phyloP scores from a whole-genome alignment of 2,113 vertebrate genomes.

The Hemichromis elongatus region DNA sequence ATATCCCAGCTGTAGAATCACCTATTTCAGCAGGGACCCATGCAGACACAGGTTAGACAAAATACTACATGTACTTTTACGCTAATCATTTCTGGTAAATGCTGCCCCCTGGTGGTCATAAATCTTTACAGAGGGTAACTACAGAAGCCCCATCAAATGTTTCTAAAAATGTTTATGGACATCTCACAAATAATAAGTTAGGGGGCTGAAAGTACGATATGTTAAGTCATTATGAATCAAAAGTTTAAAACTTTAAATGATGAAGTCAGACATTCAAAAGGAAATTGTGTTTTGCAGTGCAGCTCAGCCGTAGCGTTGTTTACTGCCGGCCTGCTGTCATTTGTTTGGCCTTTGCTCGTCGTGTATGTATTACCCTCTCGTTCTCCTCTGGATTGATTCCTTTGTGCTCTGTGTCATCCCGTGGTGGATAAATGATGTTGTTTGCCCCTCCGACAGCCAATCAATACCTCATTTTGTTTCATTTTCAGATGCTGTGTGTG shows the following conservation, averaged over 20 bases:
- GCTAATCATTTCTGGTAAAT: background rate
- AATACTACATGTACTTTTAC: background rate
- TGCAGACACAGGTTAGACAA: background rate
- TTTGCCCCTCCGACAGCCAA: conserved; percentile 31
- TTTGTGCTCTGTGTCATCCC: background rate
- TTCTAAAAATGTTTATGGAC: background rate
- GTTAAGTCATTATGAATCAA: background rate
- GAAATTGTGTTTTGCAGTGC: background rate
- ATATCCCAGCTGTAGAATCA: background rate
- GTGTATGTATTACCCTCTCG: background rate
- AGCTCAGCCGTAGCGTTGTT: background rate
- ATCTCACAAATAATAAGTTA: background rate
- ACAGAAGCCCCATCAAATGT: background rate
- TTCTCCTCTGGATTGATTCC: conserved; percentile 37
- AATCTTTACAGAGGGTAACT: background rate
- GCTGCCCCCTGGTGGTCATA: background rate
- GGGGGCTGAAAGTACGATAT: background rate
- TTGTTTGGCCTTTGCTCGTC: background rate
- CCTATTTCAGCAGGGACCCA: background rate
- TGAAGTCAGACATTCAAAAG: background rate
- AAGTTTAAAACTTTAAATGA: background rate
- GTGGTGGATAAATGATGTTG: conserved; percentile 39
- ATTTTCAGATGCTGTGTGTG: background rate
- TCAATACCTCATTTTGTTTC: conserved; percentile 50
- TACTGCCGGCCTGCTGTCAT: background rate